phyloP scores from a whole-genome alignment of 2,888 invertebrate genomes.

The Ypsolopha sequella region DNA sequence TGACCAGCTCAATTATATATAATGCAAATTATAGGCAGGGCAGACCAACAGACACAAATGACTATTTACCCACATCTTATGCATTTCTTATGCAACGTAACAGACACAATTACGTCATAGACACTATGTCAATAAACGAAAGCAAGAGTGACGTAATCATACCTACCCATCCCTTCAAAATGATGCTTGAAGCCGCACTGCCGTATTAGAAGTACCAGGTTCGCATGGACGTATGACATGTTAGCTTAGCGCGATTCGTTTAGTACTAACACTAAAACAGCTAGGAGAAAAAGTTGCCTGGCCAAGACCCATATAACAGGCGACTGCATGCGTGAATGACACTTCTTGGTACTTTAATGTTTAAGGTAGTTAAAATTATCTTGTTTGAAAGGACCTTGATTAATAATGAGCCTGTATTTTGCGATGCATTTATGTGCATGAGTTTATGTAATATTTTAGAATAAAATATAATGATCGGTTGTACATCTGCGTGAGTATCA shows the following conservation, averaged over 20 bases:
- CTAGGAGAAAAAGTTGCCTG: conserved; percentile 65
- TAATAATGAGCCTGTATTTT: conserved; percentile 3
- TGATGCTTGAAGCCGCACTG: too few species aligned
- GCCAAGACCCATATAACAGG: conserved; percentile 64
- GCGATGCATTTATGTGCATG: not conserved
- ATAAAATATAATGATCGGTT: too few species aligned
- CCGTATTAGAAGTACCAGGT: not conserved
- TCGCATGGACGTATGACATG: not conserved
- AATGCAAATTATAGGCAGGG: too few species aligned
- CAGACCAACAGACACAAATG: too few species aligned
- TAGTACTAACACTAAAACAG: conserved; percentile 29
- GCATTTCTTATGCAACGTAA: too few species aligned
- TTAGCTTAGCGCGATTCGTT: conserved; percentile 5
- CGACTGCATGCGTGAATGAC: conserved; percentile 28
- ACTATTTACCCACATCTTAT: too few species aligned
- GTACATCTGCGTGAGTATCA: too few species aligned
- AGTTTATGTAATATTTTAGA: not conserved
- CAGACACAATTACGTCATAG: too few species aligned
- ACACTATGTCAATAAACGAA: too few species aligned
- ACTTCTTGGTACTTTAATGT: conserved; percentile 45
- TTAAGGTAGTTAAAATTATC: conserved; percentile 4
- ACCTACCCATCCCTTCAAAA: too few species aligned
- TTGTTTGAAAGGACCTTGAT: conserved; percentile 2
- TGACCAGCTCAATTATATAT: too few species aligned
- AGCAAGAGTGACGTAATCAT: too few species aligned